Percentiles rank a stretch among this genome's conserved stretches.
These are phyloP conservation scores for Turnix velox DNA, from an alignment of 2,113 vertebrate genomes.

Conservation along the genomic window DNA sequence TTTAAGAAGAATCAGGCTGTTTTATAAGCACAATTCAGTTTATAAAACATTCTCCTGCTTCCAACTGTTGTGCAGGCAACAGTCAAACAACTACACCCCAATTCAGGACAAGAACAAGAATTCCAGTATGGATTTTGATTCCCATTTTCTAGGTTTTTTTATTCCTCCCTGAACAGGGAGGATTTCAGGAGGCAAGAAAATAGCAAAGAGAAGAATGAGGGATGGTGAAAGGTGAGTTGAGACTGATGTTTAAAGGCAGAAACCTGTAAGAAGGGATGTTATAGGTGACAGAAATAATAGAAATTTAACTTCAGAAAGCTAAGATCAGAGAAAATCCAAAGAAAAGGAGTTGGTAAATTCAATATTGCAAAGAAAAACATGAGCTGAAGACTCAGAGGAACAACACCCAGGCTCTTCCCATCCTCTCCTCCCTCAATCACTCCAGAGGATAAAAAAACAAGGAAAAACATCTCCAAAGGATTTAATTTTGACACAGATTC, in stretches of 20 bases:
- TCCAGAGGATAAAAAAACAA: no score
- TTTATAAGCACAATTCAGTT: not conserved
- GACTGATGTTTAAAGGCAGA: not conserved
- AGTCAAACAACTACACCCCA: not conserved
- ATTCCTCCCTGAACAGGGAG: not conserved
- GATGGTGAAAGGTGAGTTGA: not conserved
- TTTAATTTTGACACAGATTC: not conserved
- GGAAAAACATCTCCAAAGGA: not conserved
- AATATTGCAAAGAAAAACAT: not conserved
- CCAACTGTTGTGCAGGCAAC: not conserved
- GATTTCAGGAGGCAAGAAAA: not conserved
- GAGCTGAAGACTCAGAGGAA: not conserved
- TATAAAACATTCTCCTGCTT: not conserved
- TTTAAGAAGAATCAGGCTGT: not conserved
- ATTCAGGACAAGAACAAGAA: not conserved
- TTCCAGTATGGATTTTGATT: not conserved
- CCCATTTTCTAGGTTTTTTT: not conserved
- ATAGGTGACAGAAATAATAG: not conserved
- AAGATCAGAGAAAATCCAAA: rapidly evolving
- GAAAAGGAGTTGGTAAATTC: not conserved
- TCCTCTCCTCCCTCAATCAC: not conserved
- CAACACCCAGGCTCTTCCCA: not conserved
- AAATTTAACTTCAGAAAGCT: not conserved
- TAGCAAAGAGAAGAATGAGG: not conserved
- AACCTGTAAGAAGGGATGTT: not conserved